Conservation (phyloP, 2,888 invertebrate genomes). For the Mechanitis mazaeus region DNA sequence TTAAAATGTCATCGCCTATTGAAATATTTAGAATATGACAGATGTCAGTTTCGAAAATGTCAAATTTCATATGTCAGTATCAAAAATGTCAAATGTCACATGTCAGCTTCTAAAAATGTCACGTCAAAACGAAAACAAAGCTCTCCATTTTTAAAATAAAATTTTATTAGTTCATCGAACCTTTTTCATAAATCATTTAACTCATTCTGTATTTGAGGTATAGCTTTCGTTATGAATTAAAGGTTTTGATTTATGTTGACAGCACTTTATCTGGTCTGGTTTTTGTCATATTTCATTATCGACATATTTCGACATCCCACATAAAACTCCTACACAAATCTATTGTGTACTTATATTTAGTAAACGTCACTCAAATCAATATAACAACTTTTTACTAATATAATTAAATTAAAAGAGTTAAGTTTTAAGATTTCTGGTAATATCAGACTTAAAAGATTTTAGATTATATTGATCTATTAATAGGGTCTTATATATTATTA, state of each 20-base stretch:
- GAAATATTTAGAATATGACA: too few species aligned
- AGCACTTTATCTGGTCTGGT: not conserved
- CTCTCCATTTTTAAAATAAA: too few species aligned
- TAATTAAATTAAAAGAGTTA: too few species aligned
- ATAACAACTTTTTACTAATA: not conserved
- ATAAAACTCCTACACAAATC: not conserved
- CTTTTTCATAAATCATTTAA: constrained; percentile 2
- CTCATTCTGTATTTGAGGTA: not conserved
- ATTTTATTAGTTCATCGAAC: not conserved
- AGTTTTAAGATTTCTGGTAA: too few species aligned
- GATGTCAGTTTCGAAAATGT: too few species aligned
- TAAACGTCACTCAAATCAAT: not conserved
- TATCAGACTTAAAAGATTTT: too few species aligned
- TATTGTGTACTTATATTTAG: not conserved
- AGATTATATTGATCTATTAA: too few species aligned
- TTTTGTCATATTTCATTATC: constrained; percentile 5
- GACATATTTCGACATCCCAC: not conserved
- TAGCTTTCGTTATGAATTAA: constrained; percentile 1
- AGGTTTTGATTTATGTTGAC: constrained; percentile 1
- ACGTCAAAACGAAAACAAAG: too few species aligned
- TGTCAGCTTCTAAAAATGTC: too few species aligned
- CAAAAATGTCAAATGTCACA: too few species aligned
- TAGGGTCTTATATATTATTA: too few species aligned
- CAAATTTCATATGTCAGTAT: too few species aligned
- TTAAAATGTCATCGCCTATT: not conserved